Conservation (phyloP, 2,888 invertebrate genomes). For the Cantharis rufa region DNA sequence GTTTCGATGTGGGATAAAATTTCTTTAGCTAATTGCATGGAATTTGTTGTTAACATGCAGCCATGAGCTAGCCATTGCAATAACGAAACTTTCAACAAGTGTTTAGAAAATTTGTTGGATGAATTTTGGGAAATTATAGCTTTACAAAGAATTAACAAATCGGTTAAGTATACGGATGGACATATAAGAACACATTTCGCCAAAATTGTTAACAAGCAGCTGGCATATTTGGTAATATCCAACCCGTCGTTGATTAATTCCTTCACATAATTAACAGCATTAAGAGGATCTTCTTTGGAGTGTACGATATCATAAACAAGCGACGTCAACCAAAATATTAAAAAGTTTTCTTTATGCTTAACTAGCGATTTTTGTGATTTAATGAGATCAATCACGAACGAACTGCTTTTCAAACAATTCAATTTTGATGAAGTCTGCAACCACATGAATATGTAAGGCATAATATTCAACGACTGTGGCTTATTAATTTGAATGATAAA, state of each 20-base stretch:
- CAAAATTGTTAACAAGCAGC: slow-evolving; percentile 58
- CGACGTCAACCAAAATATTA: slow-evolving; percentile 56
- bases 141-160: slow-evolving; percentile 62
- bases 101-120: slow-evolving; percentile 17
- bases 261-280: slow-evolving; percentile 45
- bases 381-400: slow-evolving; percentile 43
- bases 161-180: slow-evolving; percentile 65
- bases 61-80: slow-evolving; percentile 35
- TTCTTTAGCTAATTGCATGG: slow-evolving; percentile 14
- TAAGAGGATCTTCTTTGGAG: slow-evolving; percentile 58
- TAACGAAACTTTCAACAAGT: slow-evolving; percentile 34
- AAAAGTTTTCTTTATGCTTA: slow-evolving; percentile 39
- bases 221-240: slow-evolving; percentile 34
- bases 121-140: not conserved
- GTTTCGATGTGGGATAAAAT: slow-evolving; percentile 26
- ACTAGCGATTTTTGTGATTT: slow-evolving; percentile 37
- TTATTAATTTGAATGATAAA: slow-evolving; percentile 49
- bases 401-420: slow-evolving; percentile 33
- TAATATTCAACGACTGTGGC: slow-evolving; percentile 22
- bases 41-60: slow-evolving; percentile 16
- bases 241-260: slow-evolving; percentile 40
- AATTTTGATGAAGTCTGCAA: slow-evolving; percentile 35
- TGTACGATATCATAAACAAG: slow-evolving; percentile 54
- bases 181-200: slow-evolving; percentile 64
- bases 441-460: slow-evolving; percentile 26